Evolutionary conservation across 1,140 invertebrate genomes (phyloP).

Genomic region (Ostrea denselamellosa): DNA sequence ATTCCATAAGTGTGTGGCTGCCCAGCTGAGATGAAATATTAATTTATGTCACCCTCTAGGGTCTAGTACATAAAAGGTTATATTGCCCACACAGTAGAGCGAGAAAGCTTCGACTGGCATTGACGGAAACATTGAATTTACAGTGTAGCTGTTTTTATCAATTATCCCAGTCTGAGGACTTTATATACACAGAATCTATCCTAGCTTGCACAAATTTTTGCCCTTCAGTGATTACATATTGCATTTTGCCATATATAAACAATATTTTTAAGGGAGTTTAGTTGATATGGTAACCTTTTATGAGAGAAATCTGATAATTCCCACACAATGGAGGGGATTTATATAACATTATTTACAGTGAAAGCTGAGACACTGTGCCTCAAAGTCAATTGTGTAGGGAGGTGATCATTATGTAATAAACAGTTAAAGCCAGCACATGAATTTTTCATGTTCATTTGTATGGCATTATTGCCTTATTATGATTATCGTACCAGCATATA

Average conservation of each 20-base stretch:
- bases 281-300: neutral
- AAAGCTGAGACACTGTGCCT: neutral
- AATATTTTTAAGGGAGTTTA: neutral
- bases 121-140: neutral
- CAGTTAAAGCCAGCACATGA: neutral
- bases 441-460: neutral
- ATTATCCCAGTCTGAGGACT: neutral
- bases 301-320: neutral
- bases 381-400: neutral
- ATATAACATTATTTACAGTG: neutral
- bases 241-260: neutral
- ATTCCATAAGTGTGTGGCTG: no score
- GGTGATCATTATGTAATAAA: conserved; percentile 13
- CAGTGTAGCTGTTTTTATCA: neutral
- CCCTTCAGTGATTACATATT: neutral
- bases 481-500: neutral
- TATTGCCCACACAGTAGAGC: conserved; percentile 3
- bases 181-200: neutral
- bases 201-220: neutral
- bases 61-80: neutral
- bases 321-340: neutral
- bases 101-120: neutral
- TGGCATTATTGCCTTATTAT: neutral
- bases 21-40: neutral
- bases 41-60: neutral